A percentile compares a stretch with the other conserved stretches of the same genome.
Conservation (phyloP, 2,113 vertebrate species). For the Picathartes gymnocephalus region DNA sequence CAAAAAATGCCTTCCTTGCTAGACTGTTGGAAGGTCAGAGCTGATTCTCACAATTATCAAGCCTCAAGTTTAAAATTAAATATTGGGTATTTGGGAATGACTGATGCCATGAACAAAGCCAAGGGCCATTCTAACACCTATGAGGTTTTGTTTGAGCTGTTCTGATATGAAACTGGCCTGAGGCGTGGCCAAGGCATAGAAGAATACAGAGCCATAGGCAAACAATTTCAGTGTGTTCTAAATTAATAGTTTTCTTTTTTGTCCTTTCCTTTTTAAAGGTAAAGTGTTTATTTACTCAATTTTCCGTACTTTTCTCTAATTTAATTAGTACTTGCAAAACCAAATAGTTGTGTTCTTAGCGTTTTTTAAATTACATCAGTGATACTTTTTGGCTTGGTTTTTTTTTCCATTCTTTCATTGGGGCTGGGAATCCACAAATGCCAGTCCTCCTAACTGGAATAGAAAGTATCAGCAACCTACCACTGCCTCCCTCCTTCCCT, state of each 20-base stretch:
- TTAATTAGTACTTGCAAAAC: neutral
- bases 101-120: neutral
- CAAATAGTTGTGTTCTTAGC: neutral
- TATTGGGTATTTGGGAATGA: neutral
- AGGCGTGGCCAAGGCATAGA: neutral
- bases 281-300: neutral
- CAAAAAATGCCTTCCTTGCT: neutral
- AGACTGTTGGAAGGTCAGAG: neutral
- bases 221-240: neutral
- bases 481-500: neutral
- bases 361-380: neutral
- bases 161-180: neutral
- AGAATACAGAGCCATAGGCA: neutral
- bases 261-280: neutral
- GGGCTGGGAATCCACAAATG: neutral
- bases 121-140: neutral
- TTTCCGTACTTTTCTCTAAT: neutral
- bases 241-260: neutral
- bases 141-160: neutral
- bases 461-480: neutral
- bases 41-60: neutral
- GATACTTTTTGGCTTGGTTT: neutral
- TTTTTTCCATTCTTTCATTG: neutral
- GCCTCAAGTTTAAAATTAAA: neutral
- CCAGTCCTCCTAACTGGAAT: neutral